Evolutionary conservation across 2,888 invertebrate species (phyloP), one percentile per base, ranked within the genome.

Genomic region (Gnatocerus cornutus): DNA sequence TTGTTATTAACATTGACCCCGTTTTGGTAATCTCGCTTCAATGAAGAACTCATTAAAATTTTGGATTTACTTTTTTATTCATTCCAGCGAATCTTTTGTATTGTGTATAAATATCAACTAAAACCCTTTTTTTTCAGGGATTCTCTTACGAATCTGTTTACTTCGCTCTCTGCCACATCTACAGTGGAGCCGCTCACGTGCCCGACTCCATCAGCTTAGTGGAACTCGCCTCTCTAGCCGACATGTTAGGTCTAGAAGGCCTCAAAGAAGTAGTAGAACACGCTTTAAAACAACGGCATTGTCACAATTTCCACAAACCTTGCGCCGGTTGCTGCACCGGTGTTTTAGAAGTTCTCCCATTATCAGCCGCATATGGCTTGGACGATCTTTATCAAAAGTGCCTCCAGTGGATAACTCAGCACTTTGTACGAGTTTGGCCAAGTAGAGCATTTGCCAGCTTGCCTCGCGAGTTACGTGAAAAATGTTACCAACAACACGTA

Each of bases 271-370:
- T 96, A 1, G 95, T 97, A 0, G 92, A 93, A 80, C 93, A 95
- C 78, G 94, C 94, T 0, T 86, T 98, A 30, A 94, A 94, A 84
- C 80, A 79, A 55, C 76, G 84, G 84, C 95, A 95, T 84, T 98
- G 97, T 82, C 98, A 98, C 84, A 92, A 95, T 83, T 98, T 98
- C 83, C 98, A 98, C 82, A 93, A 93, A 87, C 97, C 98, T 0
- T 98, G 98, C 84, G 89, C 92, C 48, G 91, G 93, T 30, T 98
- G 98, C 84, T 91, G 92, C 12, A 91, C 92, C 48, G 96, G 96
- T 3, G 94, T 96, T 1, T 85, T 96, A 33, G 96, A 97, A 83
- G 95, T 96, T 72, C 88, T 98, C 76, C 93, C 95, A 0, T 86
- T 97, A 43, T 92, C 96, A 3, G 90, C 94, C 3, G 92, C 93